Conservation (phyloP, 2,797 vertebrate genomes). For the Mormyrus hasselquistii region DNA sequence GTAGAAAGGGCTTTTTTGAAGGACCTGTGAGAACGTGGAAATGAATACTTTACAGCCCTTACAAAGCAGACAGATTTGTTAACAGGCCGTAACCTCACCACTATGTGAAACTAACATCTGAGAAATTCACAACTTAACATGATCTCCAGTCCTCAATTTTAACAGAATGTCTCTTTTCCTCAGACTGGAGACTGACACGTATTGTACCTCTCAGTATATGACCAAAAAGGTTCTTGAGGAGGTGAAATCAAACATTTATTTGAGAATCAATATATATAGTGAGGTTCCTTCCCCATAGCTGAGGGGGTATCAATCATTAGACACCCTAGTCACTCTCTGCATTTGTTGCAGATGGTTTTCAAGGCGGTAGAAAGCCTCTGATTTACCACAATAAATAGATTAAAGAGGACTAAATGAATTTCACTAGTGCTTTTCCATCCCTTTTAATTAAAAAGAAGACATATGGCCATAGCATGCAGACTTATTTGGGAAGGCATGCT, state of each 20-base stretch:
- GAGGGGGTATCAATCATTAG: neutral
- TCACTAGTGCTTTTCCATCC: neutral
- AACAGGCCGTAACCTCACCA: conserved; percentile 49
- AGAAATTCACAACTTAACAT: conserved; percentile 40
- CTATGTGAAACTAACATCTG: conserved; percentile 40
- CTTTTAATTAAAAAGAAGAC: neutral
- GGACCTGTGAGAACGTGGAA: conserved; percentile 39
- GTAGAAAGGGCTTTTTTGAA: conserved; percentile 28
- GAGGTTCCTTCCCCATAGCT: neutral
- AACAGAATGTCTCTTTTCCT: neutral
- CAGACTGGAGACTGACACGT: neutral
- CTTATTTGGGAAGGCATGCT: neutral
- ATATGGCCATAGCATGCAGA: neutral
- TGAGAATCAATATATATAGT: neutral
- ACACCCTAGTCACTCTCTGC: neutral
- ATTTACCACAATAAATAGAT: neutral
- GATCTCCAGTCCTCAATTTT: conserved; percentile 36
- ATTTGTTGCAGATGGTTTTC: neutral
- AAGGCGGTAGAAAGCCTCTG: neutral
- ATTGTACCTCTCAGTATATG: neutral
- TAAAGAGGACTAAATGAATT: neutral
- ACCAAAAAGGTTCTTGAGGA: neutral
- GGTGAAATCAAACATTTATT: neutral
- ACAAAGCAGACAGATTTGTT: conserved; percentile 56
- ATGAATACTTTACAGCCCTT: conserved; percentile 45